phyloP scores from a whole-genome alignment of 2,888 invertebrate genomes.

The Globia sparganii region DNA sequence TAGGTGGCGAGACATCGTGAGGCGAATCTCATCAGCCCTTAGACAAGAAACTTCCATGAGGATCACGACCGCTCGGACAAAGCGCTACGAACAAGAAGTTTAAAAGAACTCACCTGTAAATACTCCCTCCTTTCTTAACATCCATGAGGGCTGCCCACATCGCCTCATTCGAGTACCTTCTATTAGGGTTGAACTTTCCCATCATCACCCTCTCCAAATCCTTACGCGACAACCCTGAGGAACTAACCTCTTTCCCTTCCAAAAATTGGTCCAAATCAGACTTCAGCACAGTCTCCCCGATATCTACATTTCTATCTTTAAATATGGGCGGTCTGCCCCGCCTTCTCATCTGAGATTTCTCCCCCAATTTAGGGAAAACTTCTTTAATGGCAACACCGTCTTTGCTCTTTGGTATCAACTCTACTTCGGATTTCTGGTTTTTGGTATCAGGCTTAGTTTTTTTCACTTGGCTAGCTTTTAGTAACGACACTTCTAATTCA shows the following conservation, averaged over 20 bases:
- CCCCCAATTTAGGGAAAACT: slow-evolving; percentile 77
- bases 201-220: slow-evolving; percentile 89
- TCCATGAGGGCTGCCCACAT: slow-evolving; percentile 91
- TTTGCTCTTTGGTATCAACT: slow-evolving; percentile 83
- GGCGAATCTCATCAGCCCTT: too few relatives aligned
- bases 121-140: slow-evolving; percentile 91
- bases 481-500: slow-evolving; percentile 86
- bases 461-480: slow-evolving; percentile 82
- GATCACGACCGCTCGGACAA: too few relatives aligned
- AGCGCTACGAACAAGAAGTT: too few relatives aligned
- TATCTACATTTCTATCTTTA: slow-evolving; percentile 85
- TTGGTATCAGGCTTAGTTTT: slow-evolving; percentile 76
- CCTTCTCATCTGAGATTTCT: slow-evolving; percentile 79
- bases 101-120: slow-evolving; percentile 85
- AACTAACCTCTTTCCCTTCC: slow-evolving; percentile 88
- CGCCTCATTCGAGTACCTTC: slow-evolving; percentile 88
- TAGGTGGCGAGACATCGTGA: too few relatives aligned
- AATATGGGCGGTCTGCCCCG: slow-evolving; percentile 86
- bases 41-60: too few relatives aligned
- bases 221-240: slow-evolving; percentile 87
- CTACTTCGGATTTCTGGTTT: slow-evolving; percentile 84
- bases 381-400: slow-evolving; percentile 75
- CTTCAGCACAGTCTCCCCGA: slow-evolving; percentile 86
- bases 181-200: slow-evolving; percentile 89
- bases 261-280: slow-evolving; percentile 88